Evolutionary conservation across 1,140 invertebrate species (phyloP), one percentile per base, ranked within the genome.

Genomic region (Riptortus pedestris): DNA sequence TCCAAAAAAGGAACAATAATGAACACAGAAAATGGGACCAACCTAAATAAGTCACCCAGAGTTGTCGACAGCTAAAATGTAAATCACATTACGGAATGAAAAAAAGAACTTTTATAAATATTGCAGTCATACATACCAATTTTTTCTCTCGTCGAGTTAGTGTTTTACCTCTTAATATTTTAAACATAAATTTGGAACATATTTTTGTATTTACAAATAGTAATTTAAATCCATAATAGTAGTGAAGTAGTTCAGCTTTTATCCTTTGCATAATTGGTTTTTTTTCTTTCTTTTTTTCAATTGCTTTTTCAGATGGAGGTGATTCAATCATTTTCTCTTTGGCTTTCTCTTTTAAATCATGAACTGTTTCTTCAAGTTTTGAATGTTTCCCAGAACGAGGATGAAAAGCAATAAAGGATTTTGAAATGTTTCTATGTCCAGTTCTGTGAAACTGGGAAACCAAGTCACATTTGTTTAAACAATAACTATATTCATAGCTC

Each of bases 1-100:
- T 99, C 97, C 87, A 98, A 91, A 74, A 99, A 99, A 61, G 97
- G 97, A 62, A 99, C 90, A 70, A 96, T 87, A 67, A 99, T 87
- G 72, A 99, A 97, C 57, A 99, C 90, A 48, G 95, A 93, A 76
- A 99, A 98, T 24, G 97, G 97, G 45, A 99, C 85, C 69, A 99
- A 80, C 66, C 96, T 85, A 73, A 99, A 98, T 61, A 99, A 73
- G 79, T 99, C 96, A 65, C 93, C 91, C 14, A 93, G 88, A 27
- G 96, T 99, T 69, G 95, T 84, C 64, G 96, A 84, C 38, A 99
- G 76, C 77, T 90, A 75, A 60, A 79, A 79, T 69, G 67, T 24
- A 26, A 62, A 9, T 33, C 2, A 62, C 3, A 47, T n/a, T 62
- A 9, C 18, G 16, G 48, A 5, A 51, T 51, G 7, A 51, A 51